These are phyloP conservation scores for Lycocerus yunnanus DNA, from an alignment of 2,888 invertebrate species.

Conservation along the genomic window DNA sequence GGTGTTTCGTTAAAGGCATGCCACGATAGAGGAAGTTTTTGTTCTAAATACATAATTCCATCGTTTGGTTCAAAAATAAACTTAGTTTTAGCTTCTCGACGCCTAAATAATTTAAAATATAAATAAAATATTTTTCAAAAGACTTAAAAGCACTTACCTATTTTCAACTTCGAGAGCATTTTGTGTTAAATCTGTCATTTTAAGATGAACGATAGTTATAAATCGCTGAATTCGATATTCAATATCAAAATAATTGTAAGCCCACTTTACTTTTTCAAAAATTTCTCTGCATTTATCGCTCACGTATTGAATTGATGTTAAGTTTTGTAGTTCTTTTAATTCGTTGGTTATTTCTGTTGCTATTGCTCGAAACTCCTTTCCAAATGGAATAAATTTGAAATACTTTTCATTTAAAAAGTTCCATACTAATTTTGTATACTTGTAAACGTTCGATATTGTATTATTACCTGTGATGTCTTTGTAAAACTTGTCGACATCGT, in stretches of 20 bases:
- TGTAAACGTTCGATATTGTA: slow-evolving; percentile 76
- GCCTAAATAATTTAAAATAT: slow-evolving; percentile 55
- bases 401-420: slow-evolving; percentile 70
- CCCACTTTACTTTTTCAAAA: slow-evolving; percentile 68
- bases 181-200: slow-evolving; percentile 72
- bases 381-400: slow-evolving; percentile 69
- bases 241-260: slow-evolving; percentile 77
- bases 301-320: slow-evolving; percentile 64
- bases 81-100: slow-evolving; percentile 83
- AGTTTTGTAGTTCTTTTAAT: slow-evolving; percentile 64
- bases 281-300: slow-evolving; percentile 64
- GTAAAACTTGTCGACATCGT: slow-evolving; percentile 79
- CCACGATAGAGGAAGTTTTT: slow-evolving; percentile 90
- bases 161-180: slow-evolving; percentile 83
- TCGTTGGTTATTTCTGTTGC: slow-evolving; percentile 66
- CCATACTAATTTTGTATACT: slow-evolving; percentile 72
- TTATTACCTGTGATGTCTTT: slow-evolving; percentile 79
- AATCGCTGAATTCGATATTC: slow-evolving; percentile 69
- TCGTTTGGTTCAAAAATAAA: slow-evolving; percentile 82
- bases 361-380: slow-evolving; percentile 67
- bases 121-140: slow-evolving; percentile 4
- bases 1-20: slow-evolving; percentile 88
- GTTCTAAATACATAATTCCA: slow-evolving; percentile 78
- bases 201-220: slow-evolving; percentile 69
- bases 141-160: slow-evolving; percentile 57